phyloP scores from a whole-genome alignment of 2,113 vertebrate species.

The Nesoenas mayeri region DNA sequence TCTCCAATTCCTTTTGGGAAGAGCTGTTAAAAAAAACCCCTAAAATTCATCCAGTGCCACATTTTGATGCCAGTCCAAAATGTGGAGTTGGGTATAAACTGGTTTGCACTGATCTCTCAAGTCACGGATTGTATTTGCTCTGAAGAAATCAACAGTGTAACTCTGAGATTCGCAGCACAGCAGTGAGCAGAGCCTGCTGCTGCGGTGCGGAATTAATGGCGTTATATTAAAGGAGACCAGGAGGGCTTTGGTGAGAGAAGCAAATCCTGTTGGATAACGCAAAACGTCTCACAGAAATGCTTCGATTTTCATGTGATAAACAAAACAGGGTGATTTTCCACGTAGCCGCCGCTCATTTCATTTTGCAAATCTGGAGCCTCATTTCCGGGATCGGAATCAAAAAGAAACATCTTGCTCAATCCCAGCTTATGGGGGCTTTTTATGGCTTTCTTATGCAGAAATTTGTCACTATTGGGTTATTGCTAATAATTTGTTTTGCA shows the following conservation, averaged over 20 bases:
- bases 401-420: not conserved
- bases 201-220: not conserved
- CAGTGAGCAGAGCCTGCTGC: not conserved
- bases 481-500: not conserved
- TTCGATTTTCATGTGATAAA: not conserved
- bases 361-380: not conserved
- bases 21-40: not conserved
- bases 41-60: not conserved
- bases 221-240: not conserved
- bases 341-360: rapidly evolving
- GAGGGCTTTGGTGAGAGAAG: not conserved
- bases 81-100: not conserved
- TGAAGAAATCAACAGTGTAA: rapidly evolving
- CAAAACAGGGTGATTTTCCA: not conserved
- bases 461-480: not conserved
- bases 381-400: rapidly evolving
- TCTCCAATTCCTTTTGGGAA: not conserved
- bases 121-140: rapidly evolving
- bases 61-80: not conserved
- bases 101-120: not conserved
- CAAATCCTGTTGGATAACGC: not conserved
- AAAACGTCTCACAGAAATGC: not conserved
- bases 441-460: not conserved
- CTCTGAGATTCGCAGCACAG: not conserved
- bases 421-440: not conserved